A percentile compares a stretch with the other conserved stretches of the same genome.
Evolutionary conservation across 2,113 vertebrate species (phyloP).

Genomic region (Chaetura pelagica): DNA sequence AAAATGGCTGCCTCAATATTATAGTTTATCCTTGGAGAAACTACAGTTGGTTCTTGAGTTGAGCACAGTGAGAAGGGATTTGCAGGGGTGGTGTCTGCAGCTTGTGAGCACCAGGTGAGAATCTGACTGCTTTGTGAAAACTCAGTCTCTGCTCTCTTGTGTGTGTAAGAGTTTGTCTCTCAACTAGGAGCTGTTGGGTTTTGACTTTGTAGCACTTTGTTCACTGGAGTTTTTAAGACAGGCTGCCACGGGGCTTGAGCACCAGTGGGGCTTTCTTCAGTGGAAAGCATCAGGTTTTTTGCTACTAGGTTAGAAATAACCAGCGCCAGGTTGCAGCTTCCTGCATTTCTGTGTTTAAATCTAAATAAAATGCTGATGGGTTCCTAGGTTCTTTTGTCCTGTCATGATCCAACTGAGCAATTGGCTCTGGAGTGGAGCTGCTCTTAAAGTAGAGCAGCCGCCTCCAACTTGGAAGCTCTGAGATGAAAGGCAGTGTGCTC

Average conservation of each 20-base stretch:
- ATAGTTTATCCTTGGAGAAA: background rate
- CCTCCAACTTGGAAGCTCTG: rapidly evolving
- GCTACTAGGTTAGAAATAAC: background rate
- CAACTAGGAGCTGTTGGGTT: background rate
- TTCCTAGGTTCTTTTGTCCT: background rate
- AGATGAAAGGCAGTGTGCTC: background rate
- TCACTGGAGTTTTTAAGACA: background rate
- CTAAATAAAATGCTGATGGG: background rate
- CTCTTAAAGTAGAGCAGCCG: background rate
- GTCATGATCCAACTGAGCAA: rapidly evolving
- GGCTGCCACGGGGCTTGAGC: background rate
- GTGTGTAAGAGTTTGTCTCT: background rate
- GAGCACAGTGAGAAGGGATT: background rate
- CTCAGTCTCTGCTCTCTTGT: rapidly evolving
- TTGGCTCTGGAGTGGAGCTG: background rate
- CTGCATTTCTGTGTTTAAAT: background rate
- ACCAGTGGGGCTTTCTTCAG: background rate
- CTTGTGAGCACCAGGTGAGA: rapidly evolving
- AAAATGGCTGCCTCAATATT: rapidly evolving
- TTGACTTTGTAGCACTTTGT: background rate
- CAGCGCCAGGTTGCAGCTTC: background rate
- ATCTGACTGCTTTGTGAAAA: background rate
- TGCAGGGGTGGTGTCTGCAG: background rate
- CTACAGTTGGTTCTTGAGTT: background rate
- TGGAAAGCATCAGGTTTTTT: background rate